phyloP scores from a whole-genome alignment of 2,888 invertebrate genomes.

The Cheilosia grossa region DNA sequence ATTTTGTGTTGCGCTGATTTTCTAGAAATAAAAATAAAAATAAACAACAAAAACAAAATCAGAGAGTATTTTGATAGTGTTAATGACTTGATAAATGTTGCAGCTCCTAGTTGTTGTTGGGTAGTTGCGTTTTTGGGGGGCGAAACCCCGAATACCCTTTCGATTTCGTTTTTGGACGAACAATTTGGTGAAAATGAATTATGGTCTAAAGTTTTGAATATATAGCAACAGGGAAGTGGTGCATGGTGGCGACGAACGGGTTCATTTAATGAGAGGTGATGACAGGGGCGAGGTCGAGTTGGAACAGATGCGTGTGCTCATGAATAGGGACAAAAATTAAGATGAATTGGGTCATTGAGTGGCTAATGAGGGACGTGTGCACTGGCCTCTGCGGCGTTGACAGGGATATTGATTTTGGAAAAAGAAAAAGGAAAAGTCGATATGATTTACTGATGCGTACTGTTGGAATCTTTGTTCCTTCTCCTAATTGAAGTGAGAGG shows the following conservation, averaged over 20 bases:
- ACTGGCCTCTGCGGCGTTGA: background rate
- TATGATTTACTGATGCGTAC: background rate
- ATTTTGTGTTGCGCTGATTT: conserved; percentile 41
- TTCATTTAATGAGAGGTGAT: conserved; percentile 56
- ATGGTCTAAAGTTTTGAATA: conserved; percentile 63
- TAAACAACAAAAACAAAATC: conserved; percentile 6
- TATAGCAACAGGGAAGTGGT: conserved; percentile 1
- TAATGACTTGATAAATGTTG: conserved; percentile 56
- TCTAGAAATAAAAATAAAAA: conserved; percentile 72
- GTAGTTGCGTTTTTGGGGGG: background rate
- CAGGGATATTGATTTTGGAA: conserved; percentile 2
- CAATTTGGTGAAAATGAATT: conserved; percentile 24
- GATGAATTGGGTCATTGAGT: conserved; percentile 73
- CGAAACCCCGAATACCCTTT: conserved; percentile 45
- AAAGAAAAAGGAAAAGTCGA: background rate
- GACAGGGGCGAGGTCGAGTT: conserved; percentile 50
- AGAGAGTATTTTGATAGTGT: conserved; percentile 51
- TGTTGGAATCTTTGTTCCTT: background rate
- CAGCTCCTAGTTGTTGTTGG: conserved; percentile 15
- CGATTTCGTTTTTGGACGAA: conserved; percentile 58
- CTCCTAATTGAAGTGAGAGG: background rate
- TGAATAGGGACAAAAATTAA: conserved; percentile 70
- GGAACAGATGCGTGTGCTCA: conserved; percentile 57
- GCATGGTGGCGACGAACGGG: conserved; percentile 34
- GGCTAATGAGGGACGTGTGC: conserved; percentile 71